Conservation (phyloP, 2,888 invertebrate species). For the Matsumyia berberina region DNA sequence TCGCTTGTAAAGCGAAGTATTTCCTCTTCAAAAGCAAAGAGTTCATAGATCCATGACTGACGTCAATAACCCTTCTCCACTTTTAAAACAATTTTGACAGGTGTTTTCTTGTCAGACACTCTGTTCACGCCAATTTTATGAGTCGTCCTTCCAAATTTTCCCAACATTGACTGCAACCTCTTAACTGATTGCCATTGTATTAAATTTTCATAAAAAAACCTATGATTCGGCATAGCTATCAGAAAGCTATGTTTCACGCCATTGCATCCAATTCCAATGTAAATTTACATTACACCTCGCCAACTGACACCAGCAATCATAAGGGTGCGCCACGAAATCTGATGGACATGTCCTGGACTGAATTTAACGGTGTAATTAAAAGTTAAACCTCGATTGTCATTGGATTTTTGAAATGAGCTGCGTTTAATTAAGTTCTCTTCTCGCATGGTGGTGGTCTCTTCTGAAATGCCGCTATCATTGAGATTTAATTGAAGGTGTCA, state of each 20-base stretch:
- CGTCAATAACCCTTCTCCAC: too few species aligned
- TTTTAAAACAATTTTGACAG: too few species aligned
- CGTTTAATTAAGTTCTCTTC: slow-evolving; percentile 61
- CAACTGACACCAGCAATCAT: slow-evolving; percentile 26
- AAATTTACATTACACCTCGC: slow-evolving; percentile 45
- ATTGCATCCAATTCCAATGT: slow-evolving; percentile 30
- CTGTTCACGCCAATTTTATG: not conserved
- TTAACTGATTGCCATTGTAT: slow-evolving; percentile 56
- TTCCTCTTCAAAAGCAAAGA: too few species aligned
- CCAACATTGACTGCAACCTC: slow-evolving; percentile 8
- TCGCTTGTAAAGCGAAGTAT: too few species aligned
- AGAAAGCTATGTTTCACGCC: slow-evolving; percentile 49
- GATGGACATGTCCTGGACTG: slow-evolving; percentile 8
- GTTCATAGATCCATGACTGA: too few species aligned
- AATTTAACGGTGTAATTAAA: slow-evolving; percentile 55
- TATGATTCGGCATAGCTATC: slow-evolving; percentile 55
- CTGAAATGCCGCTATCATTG: slow-evolving; percentile 4
- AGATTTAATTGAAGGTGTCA: slow-evolving; percentile 29
- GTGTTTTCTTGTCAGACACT: not conserved
- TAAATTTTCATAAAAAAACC: slow-evolving; percentile 65
- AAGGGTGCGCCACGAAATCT: not conserved
- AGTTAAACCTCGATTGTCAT: slow-evolving; percentile 69
- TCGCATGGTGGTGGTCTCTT: not conserved
- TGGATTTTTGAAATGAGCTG: slow-evolving; percentile 55
- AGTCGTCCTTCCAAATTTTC: not conserved